Base-by-base conservation (phyloP, 2,113 vertebrate genomes). In the Atrichornis clamosus region DNA sequence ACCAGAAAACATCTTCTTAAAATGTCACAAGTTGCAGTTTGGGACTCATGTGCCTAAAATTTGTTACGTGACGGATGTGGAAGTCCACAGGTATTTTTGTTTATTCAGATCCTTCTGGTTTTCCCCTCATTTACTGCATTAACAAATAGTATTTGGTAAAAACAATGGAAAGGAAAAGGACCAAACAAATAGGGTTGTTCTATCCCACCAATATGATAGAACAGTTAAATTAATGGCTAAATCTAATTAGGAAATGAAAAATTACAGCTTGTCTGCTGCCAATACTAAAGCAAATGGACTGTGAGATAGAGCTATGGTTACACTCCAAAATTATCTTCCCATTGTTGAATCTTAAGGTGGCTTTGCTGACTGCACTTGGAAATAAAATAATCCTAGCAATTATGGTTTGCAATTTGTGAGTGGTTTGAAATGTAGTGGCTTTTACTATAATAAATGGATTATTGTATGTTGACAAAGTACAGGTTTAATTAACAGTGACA, bases 401-500 rank as follows among this genome's bases (percentile, higher is more conserved):
- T 98, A 98, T 95, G 97, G 98, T 98, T 98, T 97, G 97, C 97
- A 98, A 97, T 98, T 98, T 97, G 95, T 96, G 97, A 98, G 97
- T 97, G 97, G 98, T 98, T 98, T 98, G 97, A 98, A 98, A 98
- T 98, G 97, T 96, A 98, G 98, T 96, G 96, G 97, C 97, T 98
- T 98, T 98, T 98, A 96, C 92, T 89, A 75, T 97, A 98, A 98
- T 98, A 98, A 98, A 98, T 98, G 98, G 98, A 98, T 98, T 98
- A 98, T 97, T 94, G 89, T 96, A 97, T 98, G 98, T 98, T 99
- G 98, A 99, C 98, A 98, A 98, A 99, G 98, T 96, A 94, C 91
- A 96, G 91, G 96, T 98, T 98, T 99, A 99, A 99, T 99, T 98
- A 98, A 98, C 97, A 98, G 95, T 98, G 98, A 98, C 98, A 98